Evolutionary conservation across 2,797 vertebrate species (phyloP).

Genomic region (Tragopan temminckii): DNA sequence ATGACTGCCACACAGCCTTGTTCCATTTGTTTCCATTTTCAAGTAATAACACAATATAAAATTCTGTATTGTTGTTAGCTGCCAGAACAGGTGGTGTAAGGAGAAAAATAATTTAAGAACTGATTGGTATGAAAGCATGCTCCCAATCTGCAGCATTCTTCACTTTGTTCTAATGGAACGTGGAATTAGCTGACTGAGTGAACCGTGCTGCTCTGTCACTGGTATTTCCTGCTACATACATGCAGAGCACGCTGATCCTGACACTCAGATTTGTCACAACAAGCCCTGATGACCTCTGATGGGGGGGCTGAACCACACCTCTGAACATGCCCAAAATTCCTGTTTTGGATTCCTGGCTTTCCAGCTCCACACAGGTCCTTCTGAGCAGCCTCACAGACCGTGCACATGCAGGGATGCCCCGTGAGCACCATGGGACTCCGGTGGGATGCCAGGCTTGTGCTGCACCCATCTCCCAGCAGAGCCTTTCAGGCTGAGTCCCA

Average conservation of each 20-base stretch:
- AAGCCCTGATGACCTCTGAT: not conserved
- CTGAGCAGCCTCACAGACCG: not conserved
- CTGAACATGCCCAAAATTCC: accelerated
- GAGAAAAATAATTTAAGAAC: slow-evolving; percentile 7
- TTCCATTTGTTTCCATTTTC: slow-evolving; percentile 29
- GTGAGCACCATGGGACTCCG: accelerated
- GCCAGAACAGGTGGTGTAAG: slow-evolving; percentile 8
- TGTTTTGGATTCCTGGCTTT: accelerated
- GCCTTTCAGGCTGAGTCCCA: not conserved
- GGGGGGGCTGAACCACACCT: too few species aligned
- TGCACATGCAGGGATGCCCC: accelerated
- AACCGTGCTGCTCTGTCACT: not conserved
- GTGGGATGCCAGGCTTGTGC: accelerated
- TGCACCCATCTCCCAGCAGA: not conserved
- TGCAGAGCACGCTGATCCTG: not conserved
- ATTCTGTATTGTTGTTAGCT: not conserved
- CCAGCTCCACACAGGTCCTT: not conserved
- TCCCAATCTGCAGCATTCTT: not conserved
- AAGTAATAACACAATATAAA: not conserved
- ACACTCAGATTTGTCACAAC: not conserved
- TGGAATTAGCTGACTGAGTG: not conserved
- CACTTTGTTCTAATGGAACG: not conserved
- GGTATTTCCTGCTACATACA: not conserved
- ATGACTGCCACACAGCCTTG: not conserved
- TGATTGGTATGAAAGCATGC: not conserved